A percentile compares a stretch with the other conserved stretches of the same genome.
These are phyloP conservation scores for Cepaea nemoralis DNA, from an alignment of 1,140 invertebrate species.

Conservation along the genomic window DNA sequence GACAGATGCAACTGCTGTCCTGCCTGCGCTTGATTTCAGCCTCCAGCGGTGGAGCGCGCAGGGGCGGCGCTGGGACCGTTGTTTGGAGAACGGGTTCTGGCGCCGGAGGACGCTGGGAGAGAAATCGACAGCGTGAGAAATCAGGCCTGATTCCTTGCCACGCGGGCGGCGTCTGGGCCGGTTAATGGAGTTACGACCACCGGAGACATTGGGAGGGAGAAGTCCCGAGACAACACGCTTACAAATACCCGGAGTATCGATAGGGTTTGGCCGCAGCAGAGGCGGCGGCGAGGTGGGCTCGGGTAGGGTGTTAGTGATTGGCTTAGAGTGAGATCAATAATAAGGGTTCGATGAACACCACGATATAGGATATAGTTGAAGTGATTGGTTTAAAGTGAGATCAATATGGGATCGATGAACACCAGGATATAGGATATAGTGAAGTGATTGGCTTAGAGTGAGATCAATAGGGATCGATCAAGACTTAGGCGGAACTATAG, in stretches of 20 bases:
- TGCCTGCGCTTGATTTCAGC: not conserved
- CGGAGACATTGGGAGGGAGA: not conserved
- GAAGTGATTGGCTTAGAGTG: too few relatives aligned
- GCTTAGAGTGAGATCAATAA: constrained; percentile 26
- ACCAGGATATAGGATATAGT: too few relatives aligned
- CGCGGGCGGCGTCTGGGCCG: not conserved
- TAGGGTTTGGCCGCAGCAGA: too few relatives aligned
- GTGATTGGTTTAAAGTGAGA: too few relatives aligned
- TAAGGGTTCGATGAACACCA: too few relatives aligned
- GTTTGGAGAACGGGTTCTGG: not conserved
- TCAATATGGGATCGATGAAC: too few relatives aligned
- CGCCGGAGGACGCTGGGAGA: not conserved
- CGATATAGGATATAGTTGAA: too few relatives aligned
- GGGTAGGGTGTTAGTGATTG: too few relatives aligned
- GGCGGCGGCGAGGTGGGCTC: too few relatives aligned
- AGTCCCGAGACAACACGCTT: not conserved
- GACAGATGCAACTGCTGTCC: too few relatives aligned
- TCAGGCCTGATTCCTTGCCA: not conserved
- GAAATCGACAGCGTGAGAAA: constrained; percentile 23
- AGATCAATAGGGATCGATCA: too few relatives aligned
- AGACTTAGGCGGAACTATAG: too few relatives aligned
- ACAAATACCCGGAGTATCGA: constrained; percentile 3
- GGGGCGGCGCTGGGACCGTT: not conserved
- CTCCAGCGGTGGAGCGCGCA: not conserved
- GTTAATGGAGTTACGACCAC: constrained; percentile 12